Evolutionary conservation across 2,113 vertebrate species (phyloP).

Genomic region (Datnioides undecimradiatus): DNA sequence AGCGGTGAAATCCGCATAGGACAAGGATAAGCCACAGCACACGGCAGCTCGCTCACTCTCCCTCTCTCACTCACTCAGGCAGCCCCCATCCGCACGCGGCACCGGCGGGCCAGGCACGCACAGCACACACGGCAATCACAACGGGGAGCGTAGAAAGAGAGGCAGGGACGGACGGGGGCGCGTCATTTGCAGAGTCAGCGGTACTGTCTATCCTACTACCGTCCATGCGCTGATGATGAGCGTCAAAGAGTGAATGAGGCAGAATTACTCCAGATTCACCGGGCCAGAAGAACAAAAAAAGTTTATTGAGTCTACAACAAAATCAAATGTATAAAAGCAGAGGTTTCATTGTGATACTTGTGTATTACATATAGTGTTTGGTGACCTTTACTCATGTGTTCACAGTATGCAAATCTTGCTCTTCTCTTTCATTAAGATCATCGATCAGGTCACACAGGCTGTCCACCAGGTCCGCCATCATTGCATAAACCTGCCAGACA

Average conservation of each 20-base stretch:
- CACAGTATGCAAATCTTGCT: background rate
- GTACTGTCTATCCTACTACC: conserved; percentile 32
- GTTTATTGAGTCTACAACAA: conserved; percentile 31
- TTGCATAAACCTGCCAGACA: conserved; percentile 70
- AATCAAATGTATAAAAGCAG: background rate
- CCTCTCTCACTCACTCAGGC: conserved; percentile 47
- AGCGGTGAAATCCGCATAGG: conserved; percentile 76
- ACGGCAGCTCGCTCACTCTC: conserved; percentile 57
- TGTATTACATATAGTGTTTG: background rate
- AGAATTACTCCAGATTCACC: background rate
- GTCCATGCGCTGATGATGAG: conserved; percentile 15
- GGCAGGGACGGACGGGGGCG: conserved; percentile 40
- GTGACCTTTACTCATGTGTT: too few relatives aligned
- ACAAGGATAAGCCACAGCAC: conserved; percentile 56
- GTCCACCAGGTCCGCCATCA: conserved; percentile 71
- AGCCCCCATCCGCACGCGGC: conserved; percentile 44
- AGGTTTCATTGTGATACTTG: background rate
- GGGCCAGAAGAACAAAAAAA: background rate
- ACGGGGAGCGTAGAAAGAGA: conserved; percentile 44
- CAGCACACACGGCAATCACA: conserved; percentile 39
- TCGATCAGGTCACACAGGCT: conserved; percentile 68
- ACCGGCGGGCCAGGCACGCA: too few relatives aligned
- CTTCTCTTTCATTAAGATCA: conserved; percentile 36
- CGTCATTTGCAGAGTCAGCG: conserved; percentile 59
- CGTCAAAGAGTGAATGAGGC: conserved; percentile 23